Evolutionary conservation across 2,888 invertebrate genomes (phyloP).

Genomic region (Unio delphinus): DNA sequence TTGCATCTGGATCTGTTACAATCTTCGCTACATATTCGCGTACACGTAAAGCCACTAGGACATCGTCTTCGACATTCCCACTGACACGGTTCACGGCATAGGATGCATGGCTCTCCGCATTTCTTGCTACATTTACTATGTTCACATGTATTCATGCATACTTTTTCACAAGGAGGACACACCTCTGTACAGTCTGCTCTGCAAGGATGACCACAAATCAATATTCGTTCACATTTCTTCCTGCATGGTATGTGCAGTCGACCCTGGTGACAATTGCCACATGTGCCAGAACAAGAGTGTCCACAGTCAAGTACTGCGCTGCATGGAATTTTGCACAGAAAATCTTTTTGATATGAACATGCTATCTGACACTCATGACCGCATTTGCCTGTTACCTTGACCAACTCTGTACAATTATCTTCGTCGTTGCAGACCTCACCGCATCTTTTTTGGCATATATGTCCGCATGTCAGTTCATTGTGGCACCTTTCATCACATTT

Average conservation of each 20-base stretch:
- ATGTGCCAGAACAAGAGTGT: slow-evolving; percentile 67
- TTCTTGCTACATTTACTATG: slow-evolving; percentile 62
- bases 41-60: slow-evolving; percentile 52
- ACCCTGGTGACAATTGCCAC: slow-evolving; percentile 76
- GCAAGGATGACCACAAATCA: slow-evolving; percentile 73
- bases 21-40: slow-evolving; percentile 64
- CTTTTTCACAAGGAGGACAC: slow-evolving; percentile 68
- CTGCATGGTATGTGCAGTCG: slow-evolving; percentile 77
- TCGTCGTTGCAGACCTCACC: slow-evolving; percentile 24
- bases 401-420: slow-evolving; percentile 13
- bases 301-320: slow-evolving; percentile 43
- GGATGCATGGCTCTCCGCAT: slow-evolving; percentile 62
- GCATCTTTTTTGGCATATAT: slow-evolving; percentile 43
- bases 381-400: slow-evolving; percentile 31
- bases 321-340: slow-evolving; percentile 29
- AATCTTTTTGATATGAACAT: slow-evolving; percentile 23
- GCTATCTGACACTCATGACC: slow-evolving; percentile 26
- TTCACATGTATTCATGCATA: slow-evolving; percentile 67
- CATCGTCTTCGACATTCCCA: slow-evolving; percentile 60
- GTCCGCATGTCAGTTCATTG: slow-evolving; percentile 43
- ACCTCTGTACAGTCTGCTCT: slow-evolving; percentile 45
- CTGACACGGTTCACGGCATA: slow-evolving; percentile 67
- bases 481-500: slow-evolving; percentile 20
- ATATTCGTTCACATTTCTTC: slow-evolving; percentile 75
- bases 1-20: slow-evolving; percentile 69